Percentiles rank a stretch among this genome's conserved stretches.
These are phyloP conservation scores for Micromys minutus DNA, from an alignment of 2,113 vertebrate genomes.

Conservation along the genomic window DNA sequence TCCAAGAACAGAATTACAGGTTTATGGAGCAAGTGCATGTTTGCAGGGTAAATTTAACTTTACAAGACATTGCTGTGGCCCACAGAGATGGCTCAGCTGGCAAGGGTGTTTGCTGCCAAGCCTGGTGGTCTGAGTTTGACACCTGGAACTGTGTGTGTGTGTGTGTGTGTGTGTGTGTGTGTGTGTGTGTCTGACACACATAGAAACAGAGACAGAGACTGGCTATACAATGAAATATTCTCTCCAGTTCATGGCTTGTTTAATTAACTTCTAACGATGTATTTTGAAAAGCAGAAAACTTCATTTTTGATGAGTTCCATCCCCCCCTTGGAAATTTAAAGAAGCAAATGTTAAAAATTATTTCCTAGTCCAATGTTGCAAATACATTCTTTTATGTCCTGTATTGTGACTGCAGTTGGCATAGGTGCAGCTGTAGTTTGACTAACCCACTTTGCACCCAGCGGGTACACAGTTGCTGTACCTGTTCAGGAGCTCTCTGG, in stretches of 20 bases:
- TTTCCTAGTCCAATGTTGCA: background rate
- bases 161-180: background rate
- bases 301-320: constrained; percentile 21
- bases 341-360: background rate
- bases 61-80: background rate
- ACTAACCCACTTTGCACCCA: too few relatives aligned
- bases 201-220: background rate
- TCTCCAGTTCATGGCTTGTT: background rate
- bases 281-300: constrained; percentile 9
- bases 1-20: background rate
- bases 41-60: constrained; percentile 31
- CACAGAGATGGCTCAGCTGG: background rate
- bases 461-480: too few relatives aligned
- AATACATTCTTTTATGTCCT: background rate
- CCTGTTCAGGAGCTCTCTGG: too few relatives aligned
- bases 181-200: background rate
- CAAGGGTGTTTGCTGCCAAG: background rate
- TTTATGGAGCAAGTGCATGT: background rate
- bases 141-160: background rate
- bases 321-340: background rate
- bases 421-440: too few relatives aligned
- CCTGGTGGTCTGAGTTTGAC: background rate
- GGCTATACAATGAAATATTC: background rate
- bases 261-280: background rate
- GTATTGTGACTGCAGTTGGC: background rate